A percentile compares a stretch with the other conserved stretches of the same genome.
phyloP scores from a whole-genome alignment of 2,113 vertebrate species.

The Dolichallabes microphthalmus region DNA sequence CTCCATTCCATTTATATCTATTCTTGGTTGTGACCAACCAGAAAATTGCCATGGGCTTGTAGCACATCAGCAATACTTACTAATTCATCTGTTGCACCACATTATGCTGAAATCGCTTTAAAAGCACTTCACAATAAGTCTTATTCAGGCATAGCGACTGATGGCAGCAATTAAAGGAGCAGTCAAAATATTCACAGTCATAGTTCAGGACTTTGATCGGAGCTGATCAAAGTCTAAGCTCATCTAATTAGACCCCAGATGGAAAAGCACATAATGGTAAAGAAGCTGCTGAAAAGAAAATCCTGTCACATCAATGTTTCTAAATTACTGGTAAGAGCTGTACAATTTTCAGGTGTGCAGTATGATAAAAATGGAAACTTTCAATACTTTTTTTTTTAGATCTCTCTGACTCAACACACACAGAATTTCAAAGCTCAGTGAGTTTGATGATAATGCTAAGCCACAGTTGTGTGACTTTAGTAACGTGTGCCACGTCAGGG shows the following conservation, averaged over 20 bases:
- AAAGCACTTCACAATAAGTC: background rate
- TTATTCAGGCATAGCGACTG: background rate
- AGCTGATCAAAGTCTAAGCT: background rate
- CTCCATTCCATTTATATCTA: no score
- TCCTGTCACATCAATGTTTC: background rate
- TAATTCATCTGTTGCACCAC: background rate
- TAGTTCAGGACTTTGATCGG: background rate
- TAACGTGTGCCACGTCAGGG: no score
- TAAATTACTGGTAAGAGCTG: background rate
- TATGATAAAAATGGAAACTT: background rate
- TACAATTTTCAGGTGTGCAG: background rate
- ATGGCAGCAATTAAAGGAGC: background rate
- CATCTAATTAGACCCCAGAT: background rate
- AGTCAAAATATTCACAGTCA: background rate
- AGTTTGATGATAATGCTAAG: background rate
- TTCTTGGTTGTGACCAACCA: background rate
- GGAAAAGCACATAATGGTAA: background rate
- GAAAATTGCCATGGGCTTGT: background rate
- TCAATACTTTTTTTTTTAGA: background rate
- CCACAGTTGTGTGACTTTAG: no score
- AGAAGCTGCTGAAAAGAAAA: background rate
- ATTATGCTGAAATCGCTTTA: conserved; percentile 1
- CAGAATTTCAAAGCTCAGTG: background rate
- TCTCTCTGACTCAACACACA: background rate
- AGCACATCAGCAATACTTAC: background rate